These are phyloP conservation scores for Choristoneura rosaceana DNA, from an alignment of 2,888 invertebrate species.

Conservation along the genomic window DNA sequence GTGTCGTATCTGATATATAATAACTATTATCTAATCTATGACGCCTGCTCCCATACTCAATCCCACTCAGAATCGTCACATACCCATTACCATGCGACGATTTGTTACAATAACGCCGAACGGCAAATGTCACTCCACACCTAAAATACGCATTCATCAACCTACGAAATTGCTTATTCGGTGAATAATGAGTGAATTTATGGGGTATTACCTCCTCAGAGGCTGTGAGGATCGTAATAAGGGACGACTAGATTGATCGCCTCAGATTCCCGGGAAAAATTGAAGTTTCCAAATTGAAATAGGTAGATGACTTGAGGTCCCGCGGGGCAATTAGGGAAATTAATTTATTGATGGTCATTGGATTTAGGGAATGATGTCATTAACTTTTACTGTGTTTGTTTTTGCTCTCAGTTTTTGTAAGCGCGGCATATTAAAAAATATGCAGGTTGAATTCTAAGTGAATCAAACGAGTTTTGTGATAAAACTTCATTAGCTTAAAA, in stretches of 20 bases:
- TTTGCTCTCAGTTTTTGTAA: too few species aligned
- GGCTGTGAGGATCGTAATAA: conserved; percentile 27
- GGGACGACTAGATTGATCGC: conserved; percentile 36
- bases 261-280: conserved; percentile 36
- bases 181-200: conserved; percentile 45
- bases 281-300: conserved; percentile 41
- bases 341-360: conserved; percentile 3
- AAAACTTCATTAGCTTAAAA: too few species aligned
- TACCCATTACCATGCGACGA: neutral
- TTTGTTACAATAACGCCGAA: conserved; percentile 34
- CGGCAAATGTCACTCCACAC: conserved; percentile 39
- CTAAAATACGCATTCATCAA: conserved; percentile 44
- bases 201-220: conserved; percentile 34
- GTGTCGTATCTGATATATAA: too few species aligned
- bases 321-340: neutral
- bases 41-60: neutral
- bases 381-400: neutral
- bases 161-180: conserved; percentile 48
- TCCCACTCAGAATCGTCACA: neutral
- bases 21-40: too few species aligned
- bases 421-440: too few species aligned
- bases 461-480: too few species aligned
- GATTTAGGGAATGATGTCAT: neutral
- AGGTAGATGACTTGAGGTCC: conserved; percentile 16
- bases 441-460: too few species aligned